These are phyloP conservation scores for Epinotia ramella DNA, from an alignment of 2,888 invertebrate species.

Conservation along the genomic window DNA sequence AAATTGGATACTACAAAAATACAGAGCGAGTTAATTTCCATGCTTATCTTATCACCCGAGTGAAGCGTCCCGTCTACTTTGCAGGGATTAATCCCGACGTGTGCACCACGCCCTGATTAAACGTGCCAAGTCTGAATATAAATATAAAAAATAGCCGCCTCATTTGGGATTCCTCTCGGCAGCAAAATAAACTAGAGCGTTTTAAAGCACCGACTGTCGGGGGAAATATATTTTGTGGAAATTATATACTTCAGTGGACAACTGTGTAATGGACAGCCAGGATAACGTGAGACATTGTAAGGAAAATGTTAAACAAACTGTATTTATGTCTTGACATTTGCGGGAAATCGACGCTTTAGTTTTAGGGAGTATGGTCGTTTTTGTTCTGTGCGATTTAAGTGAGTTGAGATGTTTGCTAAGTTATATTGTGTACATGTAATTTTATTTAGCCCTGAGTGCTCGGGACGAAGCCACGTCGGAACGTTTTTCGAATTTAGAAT, in stretches of 20 bases:
- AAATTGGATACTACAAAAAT: not conserved
- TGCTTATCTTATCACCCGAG: slow-evolving; percentile 29
- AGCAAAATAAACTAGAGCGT: slow-evolving; percentile 58
- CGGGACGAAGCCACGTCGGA: not conserved
- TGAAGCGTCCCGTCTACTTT: slow-evolving; percentile 46
- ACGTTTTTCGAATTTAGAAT: slow-evolving; percentile 16
- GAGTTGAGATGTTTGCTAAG: not conserved
- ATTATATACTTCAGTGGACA: slow-evolving; percentile 55
- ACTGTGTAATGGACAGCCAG: slow-evolving; percentile 47
- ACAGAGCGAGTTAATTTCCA: slow-evolving; percentile 8
- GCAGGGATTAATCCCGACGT: slow-evolving; percentile 48
- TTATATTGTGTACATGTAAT: slow-evolving; percentile 5
- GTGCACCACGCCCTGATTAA: slow-evolving; percentile 44
- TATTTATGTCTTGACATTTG: not conserved
- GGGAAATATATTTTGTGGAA: slow-evolving; percentile 60
- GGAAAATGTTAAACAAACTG: not conserved
- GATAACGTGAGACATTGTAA: not conserved
- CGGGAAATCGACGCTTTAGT: not conserved
- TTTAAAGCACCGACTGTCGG: slow-evolving; percentile 54
- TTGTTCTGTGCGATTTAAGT: not conserved
- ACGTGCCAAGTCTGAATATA: slow-evolving; percentile 44
- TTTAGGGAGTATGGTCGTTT: not conserved
- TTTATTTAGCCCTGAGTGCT: slow-evolving; percentile 11
- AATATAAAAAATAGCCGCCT: slow-evolving; percentile 51
- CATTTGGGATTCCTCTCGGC: slow-evolving; percentile 61